phyloP scores from a whole-genome alignment of 2,888 invertebrate genomes.

The Thera britannica region DNA sequence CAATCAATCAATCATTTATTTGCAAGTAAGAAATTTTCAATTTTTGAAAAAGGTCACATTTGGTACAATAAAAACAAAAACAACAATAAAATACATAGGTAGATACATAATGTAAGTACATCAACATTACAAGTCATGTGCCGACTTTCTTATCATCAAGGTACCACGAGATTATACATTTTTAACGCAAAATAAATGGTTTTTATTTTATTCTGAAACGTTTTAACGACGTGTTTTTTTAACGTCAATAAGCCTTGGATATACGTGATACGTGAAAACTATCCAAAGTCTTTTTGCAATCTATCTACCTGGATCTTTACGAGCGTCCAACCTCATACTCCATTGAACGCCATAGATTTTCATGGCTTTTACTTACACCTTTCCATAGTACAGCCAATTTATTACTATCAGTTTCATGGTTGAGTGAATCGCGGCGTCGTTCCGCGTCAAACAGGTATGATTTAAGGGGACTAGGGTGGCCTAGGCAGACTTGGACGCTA shows the following conservation, averaged over 20 bases:
- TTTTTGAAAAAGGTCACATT: too few relatives aligned
- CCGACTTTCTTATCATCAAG: too few relatives aligned
- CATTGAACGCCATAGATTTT: constrained; percentile 59
- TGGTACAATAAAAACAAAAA: too few relatives aligned
- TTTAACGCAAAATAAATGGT: too few relatives aligned
- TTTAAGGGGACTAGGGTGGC: constrained; percentile 61
- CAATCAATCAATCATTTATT: too few relatives aligned
- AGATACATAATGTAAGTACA: too few relatives aligned
- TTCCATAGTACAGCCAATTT: constrained; percentile 49
- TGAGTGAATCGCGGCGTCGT: constrained; percentile 56
- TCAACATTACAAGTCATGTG: too few relatives aligned
- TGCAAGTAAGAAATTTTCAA: too few relatives aligned
- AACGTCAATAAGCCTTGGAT: not conserved
- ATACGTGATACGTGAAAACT: constrained; percentile 2
- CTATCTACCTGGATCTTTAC: constrained; percentile 40
- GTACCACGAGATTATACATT: too few relatives aligned
- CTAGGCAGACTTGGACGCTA: constrained; percentile 61
- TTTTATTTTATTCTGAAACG: too few relatives aligned
- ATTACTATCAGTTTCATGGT: constrained; percentile 71
- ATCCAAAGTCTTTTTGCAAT: constrained; percentile 17
- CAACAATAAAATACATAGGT: too few relatives aligned
- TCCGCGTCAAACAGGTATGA: constrained; percentile 70
- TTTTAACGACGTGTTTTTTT: too few relatives aligned
- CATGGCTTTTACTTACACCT: constrained; percentile 47
- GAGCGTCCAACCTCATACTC: constrained; percentile 45